These are phyloP conservation scores for Amyelois transitella DNA, from an alignment of 1,140 invertebrate genomes.

Conservation along the genomic window DNA sequence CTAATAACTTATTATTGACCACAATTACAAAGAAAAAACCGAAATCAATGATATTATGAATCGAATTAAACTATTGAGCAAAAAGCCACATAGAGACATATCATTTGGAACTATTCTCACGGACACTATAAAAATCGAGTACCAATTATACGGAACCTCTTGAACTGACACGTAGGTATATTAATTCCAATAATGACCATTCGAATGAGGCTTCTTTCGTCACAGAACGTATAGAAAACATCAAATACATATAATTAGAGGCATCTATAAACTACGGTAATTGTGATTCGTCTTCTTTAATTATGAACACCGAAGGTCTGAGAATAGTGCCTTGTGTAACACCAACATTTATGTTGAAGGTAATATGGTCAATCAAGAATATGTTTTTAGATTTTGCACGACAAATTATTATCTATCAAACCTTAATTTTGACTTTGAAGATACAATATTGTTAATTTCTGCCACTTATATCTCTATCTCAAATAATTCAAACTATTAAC, in stretches of 20 bases:
- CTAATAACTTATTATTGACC: conserved; percentile 19
- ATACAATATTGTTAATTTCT: too few species aligned
- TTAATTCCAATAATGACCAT: conserved; percentile 71
- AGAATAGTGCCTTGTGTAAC: conserved; percentile 15
- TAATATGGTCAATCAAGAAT: conserved; percentile 3
- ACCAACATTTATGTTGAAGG: conserved; percentile 6
- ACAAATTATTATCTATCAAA: too few species aligned
- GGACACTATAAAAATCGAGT: conserved; percentile 62
- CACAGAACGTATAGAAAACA: conserved; percentile 68
- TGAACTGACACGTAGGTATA: conserved; percentile 69
- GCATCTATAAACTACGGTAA: conserved; percentile 69
- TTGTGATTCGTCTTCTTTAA: conserved; percentile 66
- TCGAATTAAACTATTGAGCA: conserved; percentile 33
- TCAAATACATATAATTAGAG: conserved; percentile 71
- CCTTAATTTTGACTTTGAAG: too few species aligned
- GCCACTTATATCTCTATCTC: too few species aligned
- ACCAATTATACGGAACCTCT: conserved; percentile 54
- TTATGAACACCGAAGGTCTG: conserved; percentile 37
- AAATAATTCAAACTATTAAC: conserved; percentile 27
- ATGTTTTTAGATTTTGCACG: neutral
- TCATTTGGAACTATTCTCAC: conserved; percentile 63
- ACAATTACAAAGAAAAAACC: conserved; percentile 29
- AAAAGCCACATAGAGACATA: conserved; percentile 51
- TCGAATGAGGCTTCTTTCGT: conserved; percentile 63
- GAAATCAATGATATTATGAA: conserved; percentile 26